phyloP scores from a whole-genome alignment of 2,888 invertebrate species.

The Nasonovia ribisnigri region DNA sequence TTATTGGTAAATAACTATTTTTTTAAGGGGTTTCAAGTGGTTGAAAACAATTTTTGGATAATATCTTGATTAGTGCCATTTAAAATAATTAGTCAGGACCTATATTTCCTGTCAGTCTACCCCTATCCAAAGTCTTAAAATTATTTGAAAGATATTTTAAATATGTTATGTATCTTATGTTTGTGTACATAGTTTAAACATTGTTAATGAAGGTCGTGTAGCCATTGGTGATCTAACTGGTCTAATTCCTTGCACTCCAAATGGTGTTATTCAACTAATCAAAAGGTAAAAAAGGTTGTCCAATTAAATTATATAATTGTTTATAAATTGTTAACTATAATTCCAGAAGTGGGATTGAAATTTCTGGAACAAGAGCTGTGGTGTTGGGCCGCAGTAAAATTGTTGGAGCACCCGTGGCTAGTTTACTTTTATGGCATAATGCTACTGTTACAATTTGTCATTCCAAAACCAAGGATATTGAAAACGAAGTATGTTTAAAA shows the following conservation, averaged over 20 bases:
- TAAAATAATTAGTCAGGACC: background rate
- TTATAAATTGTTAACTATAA: slow-evolving; percentile 11
- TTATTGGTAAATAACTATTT: background rate
- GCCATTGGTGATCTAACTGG: slow-evolving; percentile 90
- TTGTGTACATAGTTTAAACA: slow-evolving; percentile 78
- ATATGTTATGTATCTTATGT: slow-evolving; percentile 28
- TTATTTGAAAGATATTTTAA: slow-evolving; percentile 47
- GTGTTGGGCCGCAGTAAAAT: slow-evolving; percentile 98
- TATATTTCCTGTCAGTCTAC: background rate
- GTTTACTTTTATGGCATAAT: slow-evolving; percentile 95
- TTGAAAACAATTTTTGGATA: too few relatives aligned
- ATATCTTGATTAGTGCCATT: background rate
- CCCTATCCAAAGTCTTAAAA: background rate
- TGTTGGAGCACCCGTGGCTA: slow-evolving; percentile 95
- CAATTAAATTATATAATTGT: background rate
- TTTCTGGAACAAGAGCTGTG: slow-evolving; percentile 88
- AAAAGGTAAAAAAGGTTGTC: slow-evolving; percentile 73
- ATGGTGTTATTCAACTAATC: slow-evolving; percentile 93
- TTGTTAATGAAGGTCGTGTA: slow-evolving; percentile 92
- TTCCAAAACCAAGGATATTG: slow-evolving; percentile 89
- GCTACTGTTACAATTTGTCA: slow-evolving; percentile 98
- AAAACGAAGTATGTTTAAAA: slow-evolving; percentile 75
- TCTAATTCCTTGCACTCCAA: slow-evolving; percentile 96
- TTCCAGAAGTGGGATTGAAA: slow-evolving; percentile 76
- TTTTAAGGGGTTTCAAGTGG: background rate